phyloP scores from a whole-genome alignment of 2,113 vertebrate species.

The Herpetotheres cachinnans region DNA sequence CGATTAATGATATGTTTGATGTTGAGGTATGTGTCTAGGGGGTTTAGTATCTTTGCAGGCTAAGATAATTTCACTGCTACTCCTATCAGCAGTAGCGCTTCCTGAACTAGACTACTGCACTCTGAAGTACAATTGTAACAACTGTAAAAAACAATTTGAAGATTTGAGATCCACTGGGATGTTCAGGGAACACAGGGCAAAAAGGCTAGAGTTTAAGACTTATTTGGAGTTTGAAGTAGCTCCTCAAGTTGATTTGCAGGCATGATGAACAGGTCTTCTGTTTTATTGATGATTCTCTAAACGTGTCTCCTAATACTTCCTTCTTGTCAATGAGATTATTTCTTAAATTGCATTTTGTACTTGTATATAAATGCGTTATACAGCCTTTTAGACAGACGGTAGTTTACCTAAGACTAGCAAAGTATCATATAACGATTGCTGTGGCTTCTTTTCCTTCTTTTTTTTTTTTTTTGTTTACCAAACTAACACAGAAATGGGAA shows the following conservation, averaged over 20 bases:
- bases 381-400: neutral
- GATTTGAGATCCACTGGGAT: neutral
- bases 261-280: neutral
- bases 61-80: neutral
- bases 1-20: neutral
- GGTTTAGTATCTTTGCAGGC: neutral
- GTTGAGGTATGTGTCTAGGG: neutral
- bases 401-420: neutral
- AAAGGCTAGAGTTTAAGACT: neutral
- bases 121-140: neutral
- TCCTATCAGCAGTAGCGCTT: neutral
- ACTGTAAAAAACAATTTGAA: neutral
- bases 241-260: neutral
- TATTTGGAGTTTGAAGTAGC: neutral
- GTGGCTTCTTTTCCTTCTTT: neutral
- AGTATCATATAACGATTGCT: neutral
- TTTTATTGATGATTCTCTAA: neutral
- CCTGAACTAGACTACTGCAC: neutral
- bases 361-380: neutral
- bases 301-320: neutral
- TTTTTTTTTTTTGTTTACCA: neutral
- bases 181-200: neutral
- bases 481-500: neutral
- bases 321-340: neutral
- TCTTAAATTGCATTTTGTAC: neutral